Percentiles rank a stretch among this genome's conserved stretches.
These are phyloP conservation scores for Eriocheir sinensis DNA, from an alignment of 1,140 invertebrate genomes.

Conservation along the genomic window DNA sequence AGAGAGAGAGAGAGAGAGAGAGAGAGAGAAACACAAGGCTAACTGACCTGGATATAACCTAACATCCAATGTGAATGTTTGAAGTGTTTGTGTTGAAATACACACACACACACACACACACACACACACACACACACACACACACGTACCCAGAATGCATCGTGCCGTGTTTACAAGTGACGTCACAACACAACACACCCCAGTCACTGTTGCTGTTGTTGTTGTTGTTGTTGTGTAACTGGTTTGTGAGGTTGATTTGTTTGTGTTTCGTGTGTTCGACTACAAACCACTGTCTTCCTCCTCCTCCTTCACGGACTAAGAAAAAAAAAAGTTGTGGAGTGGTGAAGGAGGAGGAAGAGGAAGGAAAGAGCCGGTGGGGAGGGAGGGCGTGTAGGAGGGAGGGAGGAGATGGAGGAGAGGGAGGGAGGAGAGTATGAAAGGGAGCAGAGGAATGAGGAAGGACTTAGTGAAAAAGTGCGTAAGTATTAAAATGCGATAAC, in stretches of 20 bases:
- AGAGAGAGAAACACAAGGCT: constrained; percentile 38
- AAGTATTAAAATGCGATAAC: no score
- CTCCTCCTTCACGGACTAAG: no score
- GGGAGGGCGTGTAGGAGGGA: background rate
- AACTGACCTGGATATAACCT: background rate
- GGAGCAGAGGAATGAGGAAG: background rate
- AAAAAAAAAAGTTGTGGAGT: no score
- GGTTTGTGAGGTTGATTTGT: background rate
- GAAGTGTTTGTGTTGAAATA: constrained; percentile 1
- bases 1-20: constrained; percentile 64
- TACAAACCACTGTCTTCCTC: background rate
- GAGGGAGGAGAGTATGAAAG: background rate
- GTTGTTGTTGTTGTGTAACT: no score
- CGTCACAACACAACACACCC: background rate
- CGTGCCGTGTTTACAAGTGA: background rate
- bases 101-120: constrained; percentile 42
- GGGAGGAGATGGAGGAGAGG: background rate
- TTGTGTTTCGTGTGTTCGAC: background rate
- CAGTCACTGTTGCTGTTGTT: background rate
- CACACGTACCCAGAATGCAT: background rate
- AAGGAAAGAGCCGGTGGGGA: background rate
- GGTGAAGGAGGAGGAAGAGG: background rate
- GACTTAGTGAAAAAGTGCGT: background rate
- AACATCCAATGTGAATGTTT: background rate
- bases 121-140: constrained; percentile 31